Base-by-base conservation (phyloP, 2,888 invertebrate species). In the Sinohyriopsis cumingii region DNA sequence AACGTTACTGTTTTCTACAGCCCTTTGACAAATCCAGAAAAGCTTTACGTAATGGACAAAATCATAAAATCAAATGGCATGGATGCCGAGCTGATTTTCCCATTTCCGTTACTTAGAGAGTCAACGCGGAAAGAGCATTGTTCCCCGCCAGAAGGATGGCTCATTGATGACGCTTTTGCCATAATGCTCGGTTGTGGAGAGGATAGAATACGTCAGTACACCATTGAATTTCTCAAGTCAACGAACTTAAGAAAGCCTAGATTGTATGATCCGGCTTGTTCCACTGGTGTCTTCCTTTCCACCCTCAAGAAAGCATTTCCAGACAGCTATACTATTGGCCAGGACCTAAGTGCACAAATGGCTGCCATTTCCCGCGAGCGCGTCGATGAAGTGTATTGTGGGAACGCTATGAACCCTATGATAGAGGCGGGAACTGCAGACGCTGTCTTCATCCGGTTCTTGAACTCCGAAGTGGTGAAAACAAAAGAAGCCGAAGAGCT, bases 331-430 rank as follows among this genome's bases (percentile, higher is more conserved):
- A 82, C 81, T 53, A 75, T 83, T 28, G 83, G 80, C 1, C 83
- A 83, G 65, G 83, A 83, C 66, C 70, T 83, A 0, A 82, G 81
- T 63, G 76, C 76, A 64, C 78, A 80, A 61, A 83, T 83, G 83
- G 76, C 76, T 15, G 73, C 79, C 61, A 75, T 81, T 54, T 76
- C 80, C 4, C 73, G 72, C 59, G 70, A 77, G 25, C 68, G 81
- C 20, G 79, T 83, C 7, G 78, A 83, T 60, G 80, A 83, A 67
- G 83, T 80, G 25, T 78, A 82, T 57, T 80, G 79, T 66, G 83
- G 77, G 5, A 82, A 80, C 65, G 81, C 81, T 1, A 68, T 80
- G 61, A 63, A 72, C 24, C 81, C 83, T 20, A 72, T 76, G 68
- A 82, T 82, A 22, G 57, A 71, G 22, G 67, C 60, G 2, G 80